phyloP scores from a whole-genome alignment of 2,888 invertebrate species.

The Caenorhabditis wallacei region DNA sequence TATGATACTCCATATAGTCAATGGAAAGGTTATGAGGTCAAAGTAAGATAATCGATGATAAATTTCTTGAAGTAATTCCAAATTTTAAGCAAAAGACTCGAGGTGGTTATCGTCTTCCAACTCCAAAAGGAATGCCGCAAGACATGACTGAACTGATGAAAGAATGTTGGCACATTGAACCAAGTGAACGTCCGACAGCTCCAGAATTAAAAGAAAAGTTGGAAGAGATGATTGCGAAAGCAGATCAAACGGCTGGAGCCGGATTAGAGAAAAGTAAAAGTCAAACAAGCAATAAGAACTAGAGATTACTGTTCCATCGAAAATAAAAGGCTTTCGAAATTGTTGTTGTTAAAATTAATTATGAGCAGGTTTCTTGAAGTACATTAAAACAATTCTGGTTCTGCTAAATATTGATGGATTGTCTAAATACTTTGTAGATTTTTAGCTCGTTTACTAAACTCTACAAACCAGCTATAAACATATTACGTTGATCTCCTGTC shows the following conservation, averaged over 20 bases:
- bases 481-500: too few relatives aligned
- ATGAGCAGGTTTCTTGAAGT: too few relatives aligned
- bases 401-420: too few relatives aligned
- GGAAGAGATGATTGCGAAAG: conserved; percentile 62
- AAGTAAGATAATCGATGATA: conserved; percentile 49
- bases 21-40: conserved; percentile 76
- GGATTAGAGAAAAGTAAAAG: conserved; percentile 21
- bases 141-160: conserved; percentile 71
- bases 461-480: too few relatives aligned
- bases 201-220: conserved; percentile 66
- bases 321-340: too few relatives aligned
- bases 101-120: conserved; percentile 73
- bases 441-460: too few relatives aligned
- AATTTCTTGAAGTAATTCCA: background rate
- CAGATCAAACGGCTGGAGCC: background rate
- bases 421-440: too few relatives aligned
- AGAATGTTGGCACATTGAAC: conserved; percentile 72
- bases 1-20: conserved; percentile 76
- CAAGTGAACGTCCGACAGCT: conserved; percentile 72
- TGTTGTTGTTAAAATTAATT: too few relatives aligned
- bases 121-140: conserved; percentile 72
- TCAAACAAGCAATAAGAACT: conserved; percentile 7
- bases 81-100: conserved; percentile 72
- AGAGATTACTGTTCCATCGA: too few relatives aligned
- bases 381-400: too few relatives aligned